These are phyloP conservation scores for Cephalopholis sonnerati DNA, from an alignment of 2,113 vertebrate genomes.

Conservation along the genomic window DNA sequence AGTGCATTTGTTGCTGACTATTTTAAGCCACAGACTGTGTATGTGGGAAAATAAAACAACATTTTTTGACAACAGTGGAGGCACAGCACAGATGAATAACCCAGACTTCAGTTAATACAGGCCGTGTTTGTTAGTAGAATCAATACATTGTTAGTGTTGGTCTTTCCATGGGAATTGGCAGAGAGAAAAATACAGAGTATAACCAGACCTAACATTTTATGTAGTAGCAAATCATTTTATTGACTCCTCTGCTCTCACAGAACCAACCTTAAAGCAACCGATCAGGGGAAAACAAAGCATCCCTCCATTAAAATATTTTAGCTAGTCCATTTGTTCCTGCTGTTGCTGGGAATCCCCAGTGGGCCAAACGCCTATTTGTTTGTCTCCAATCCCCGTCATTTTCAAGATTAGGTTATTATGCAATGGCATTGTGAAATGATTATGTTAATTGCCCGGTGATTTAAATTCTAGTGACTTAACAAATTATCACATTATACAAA, in stretches of 20 bases:
- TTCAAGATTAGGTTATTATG: slow-evolving; percentile 46
- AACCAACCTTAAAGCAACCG: background rate
- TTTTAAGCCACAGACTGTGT: background rate
- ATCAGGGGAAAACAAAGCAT: background rate
- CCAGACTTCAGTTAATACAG: background rate
- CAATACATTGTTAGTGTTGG: background rate
- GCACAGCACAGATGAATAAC: background rate
- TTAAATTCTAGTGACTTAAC: slow-evolving; percentile 38
- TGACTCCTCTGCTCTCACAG: background rate
- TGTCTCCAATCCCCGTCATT: background rate
- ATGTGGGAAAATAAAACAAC: background rate
- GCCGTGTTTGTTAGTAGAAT: background rate
- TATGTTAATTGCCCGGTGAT: slow-evolving; percentile 34
- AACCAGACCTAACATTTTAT: background rate
- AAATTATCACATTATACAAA: slow-evolving; percentile 40
- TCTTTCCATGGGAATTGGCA: background rate
- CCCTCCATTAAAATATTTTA: background rate
- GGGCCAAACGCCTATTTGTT: slow-evolving; percentile 16
- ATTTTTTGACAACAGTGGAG: background rate
- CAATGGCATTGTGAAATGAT: slow-evolving; percentile 29
- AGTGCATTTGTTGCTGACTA: background rate
- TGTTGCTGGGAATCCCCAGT: slow-evolving; percentile 26
- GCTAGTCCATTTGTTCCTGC: background rate
- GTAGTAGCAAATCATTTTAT: background rate
- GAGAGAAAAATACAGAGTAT: background rate